These are phyloP conservation scores for Capromys pilorides DNA, from an alignment of 2,797 vertebrate genomes.

Conservation along the genomic window DNA sequence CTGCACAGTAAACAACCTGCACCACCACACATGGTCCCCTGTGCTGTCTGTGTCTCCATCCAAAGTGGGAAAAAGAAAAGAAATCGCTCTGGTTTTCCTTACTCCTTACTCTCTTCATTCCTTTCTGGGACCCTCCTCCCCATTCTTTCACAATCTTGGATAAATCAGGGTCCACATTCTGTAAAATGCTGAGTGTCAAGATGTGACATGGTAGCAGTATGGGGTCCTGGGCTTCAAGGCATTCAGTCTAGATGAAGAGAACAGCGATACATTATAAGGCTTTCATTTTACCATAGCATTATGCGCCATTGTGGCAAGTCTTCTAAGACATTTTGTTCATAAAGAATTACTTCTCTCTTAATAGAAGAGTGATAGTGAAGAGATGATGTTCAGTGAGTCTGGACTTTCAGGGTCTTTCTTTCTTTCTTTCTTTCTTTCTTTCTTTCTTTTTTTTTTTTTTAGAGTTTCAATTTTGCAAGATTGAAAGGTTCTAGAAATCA, in stretches of 20 bases:
- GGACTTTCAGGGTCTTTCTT: too few species aligned
- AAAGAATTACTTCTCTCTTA: not conserved
- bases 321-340: constrained; percentile 18
- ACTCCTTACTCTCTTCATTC: not conserved
- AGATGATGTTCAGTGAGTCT: not conserved
- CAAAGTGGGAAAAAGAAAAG: not conserved
- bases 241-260: not conserved
- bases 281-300: not conserved
- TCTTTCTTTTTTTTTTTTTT: too few species aligned
- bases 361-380: not conserved
- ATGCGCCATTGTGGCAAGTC: not conserved
- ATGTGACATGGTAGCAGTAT: not conserved
- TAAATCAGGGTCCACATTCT: not conserved
- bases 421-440: too few species aligned
- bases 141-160: not conserved
- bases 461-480: constrained; percentile 38
- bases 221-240: not conserved
- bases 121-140: not conserved
- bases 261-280: not conserved
- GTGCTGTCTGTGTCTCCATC: not conserved
- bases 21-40: not conserved
- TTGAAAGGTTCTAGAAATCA: constrained; percentile 1
- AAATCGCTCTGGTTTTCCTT: not conserved
- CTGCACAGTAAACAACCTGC: not conserved
- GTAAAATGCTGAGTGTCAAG: not conserved